phyloP scores from a whole-genome alignment of 2,888 invertebrate genomes.

The Nymphalis polychloros region DNA sequence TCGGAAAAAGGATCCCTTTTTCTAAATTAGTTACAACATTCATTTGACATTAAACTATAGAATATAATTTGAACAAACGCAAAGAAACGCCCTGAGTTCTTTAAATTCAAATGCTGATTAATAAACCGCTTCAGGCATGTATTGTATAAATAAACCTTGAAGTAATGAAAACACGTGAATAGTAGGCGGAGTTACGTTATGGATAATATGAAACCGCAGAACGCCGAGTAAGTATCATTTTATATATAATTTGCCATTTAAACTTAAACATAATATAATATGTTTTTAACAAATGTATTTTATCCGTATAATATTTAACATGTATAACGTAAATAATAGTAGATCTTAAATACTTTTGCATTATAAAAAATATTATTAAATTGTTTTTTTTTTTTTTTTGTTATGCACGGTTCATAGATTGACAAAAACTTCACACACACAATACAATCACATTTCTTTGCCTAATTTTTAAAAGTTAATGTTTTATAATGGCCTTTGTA shows the following conservation, averaged over 20 bases:
- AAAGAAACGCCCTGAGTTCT: too few species aligned
- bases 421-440: too few species aligned
- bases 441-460: too few species aligned
- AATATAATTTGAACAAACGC: too few species aligned
- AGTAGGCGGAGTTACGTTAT: not conserved
- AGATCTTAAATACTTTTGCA: too few species aligned
- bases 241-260: not conserved
- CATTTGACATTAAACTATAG: too few species aligned
- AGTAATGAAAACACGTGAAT: conserved; percentile 12
- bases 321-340: too few species aligned
- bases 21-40: not conserved
- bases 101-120: not conserved
- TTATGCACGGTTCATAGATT: too few species aligned
- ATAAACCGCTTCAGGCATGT: conserved; percentile 12
- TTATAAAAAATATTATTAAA: too few species aligned
- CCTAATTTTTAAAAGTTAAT: too few species aligned
- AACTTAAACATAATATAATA: not conserved
- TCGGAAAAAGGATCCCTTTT: not conserved
- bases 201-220: conserved; percentile 16
- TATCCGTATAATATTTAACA: not conserved
- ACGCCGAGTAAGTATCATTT: conserved; percentile 21
- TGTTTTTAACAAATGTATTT: not conserved
- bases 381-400: too few species aligned
- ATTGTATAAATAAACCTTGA: conserved; percentile 58
- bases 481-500: too few species aligned